Percentiles rank a stretch among this genome's conserved stretches.
Evolutionary conservation across 2,888 invertebrate species (phyloP).

Genomic region (Lepidochrysops patricia): DNA sequence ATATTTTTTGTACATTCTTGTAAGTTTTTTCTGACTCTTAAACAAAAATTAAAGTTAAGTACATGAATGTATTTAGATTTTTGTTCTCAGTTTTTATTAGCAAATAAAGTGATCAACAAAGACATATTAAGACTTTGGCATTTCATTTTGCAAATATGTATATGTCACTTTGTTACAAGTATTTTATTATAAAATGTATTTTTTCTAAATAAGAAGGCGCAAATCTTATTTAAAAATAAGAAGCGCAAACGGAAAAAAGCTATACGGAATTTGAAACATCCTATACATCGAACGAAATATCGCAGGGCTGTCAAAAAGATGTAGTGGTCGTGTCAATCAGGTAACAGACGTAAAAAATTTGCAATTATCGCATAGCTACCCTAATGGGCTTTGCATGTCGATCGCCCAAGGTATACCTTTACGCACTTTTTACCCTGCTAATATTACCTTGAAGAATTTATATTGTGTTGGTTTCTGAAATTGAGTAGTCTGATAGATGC

Average conservation of each 20-base stretch:
- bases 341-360: constrained; percentile 49
- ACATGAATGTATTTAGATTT: too few relatives aligned
- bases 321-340: constrained; percentile 68
- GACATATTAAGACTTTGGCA: too few relatives aligned
- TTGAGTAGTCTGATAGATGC: not conserved
- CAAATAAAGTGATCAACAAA: too few relatives aligned
- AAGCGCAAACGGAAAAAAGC: too few relatives aligned
- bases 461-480: not conserved
- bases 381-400: constrained; percentile 69
- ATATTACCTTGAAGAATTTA: not conserved
- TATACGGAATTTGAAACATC: too few relatives aligned
- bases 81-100: too few relatives aligned
- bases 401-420: constrained; percentile 40
- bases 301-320: constrained; percentile 64
- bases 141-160: too few relatives aligned
- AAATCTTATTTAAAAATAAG: too few relatives aligned
- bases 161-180: too few relatives aligned
- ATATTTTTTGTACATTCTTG: not conserved
- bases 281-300: constrained; percentile 50
- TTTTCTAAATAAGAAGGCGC: too few relatives aligned
- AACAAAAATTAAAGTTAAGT: too few relatives aligned
- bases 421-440: constrained; percentile 14
- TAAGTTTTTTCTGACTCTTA: not conserved
- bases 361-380: constrained; percentile 51
- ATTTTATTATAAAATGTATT: too few relatives aligned